These are phyloP conservation scores for Antitype chi DNA, from an alignment of 2,888 invertebrate genomes.

Conservation along the genomic window DNA sequence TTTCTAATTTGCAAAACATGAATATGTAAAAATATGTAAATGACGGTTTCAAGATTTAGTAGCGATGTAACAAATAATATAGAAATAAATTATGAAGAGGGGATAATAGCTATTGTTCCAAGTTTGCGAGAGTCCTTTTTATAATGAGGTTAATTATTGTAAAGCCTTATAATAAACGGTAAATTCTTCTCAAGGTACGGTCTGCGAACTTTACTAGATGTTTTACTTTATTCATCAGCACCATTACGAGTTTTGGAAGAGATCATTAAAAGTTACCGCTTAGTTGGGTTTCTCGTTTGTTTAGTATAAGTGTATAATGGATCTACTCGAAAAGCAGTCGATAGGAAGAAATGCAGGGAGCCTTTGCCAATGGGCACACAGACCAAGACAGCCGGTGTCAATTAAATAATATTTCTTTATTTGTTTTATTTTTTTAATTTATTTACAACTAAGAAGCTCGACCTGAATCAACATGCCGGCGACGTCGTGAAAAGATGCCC, in stretches of 20 bases:
- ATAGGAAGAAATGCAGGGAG: no score
- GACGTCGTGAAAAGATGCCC: no score
- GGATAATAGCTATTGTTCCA: background rate
- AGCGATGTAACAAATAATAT: background rate
- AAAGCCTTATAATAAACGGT: background rate
- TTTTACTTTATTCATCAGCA: background rate
- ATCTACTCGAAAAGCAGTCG: no score
- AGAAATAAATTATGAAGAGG: background rate
- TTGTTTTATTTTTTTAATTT: no score
- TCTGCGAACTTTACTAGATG: background rate
- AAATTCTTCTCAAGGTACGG: background rate
- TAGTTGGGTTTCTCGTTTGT: slow-evolving; percentile 1
- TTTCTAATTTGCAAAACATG: background rate
- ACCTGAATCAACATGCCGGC: no score
- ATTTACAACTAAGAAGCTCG: no score
- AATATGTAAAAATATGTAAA: background rate
- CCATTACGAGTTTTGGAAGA: background rate
- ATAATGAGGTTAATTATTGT: background rate
- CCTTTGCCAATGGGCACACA: no score
- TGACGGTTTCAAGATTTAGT: background rate
- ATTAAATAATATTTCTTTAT: no score
- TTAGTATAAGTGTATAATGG: no score
- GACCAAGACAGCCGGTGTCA: no score
- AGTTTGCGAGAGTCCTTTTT: background rate
- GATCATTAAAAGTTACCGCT: background rate